Evolutionary conservation across 2,113 vertebrate genomes (phyloP).

Genomic region (Anser brachyrhynchus): DNA sequence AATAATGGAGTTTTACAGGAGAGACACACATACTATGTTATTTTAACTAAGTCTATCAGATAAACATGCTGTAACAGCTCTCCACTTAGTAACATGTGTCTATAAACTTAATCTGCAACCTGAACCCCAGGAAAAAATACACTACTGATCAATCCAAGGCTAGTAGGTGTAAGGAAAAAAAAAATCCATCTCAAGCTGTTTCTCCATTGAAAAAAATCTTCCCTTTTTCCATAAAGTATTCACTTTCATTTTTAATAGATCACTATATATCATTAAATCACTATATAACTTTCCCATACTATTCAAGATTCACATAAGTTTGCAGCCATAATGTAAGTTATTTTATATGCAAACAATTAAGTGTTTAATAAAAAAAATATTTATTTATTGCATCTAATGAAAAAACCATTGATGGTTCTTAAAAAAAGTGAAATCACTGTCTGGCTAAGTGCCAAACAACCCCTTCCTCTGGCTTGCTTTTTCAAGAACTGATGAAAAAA

Average conservation of each 20-base stretch:
- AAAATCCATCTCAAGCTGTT: neutral
- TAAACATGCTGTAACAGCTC: slow-evolving; percentile 56
- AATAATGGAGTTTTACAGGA: slow-evolving; percentile 14
- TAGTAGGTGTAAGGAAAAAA: neutral
- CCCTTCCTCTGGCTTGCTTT: neutral
- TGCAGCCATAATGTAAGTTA: neutral
- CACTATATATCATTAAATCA: slow-evolving; percentile 52
- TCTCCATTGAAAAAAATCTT: slow-evolving; percentile 2
- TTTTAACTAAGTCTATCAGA: slow-evolving; percentile 34
- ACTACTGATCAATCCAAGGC: slow-evolving; percentile 3
- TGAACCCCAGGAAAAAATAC: slow-evolving; percentile 17
- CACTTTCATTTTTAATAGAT: slow-evolving; percentile 12
- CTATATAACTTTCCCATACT: slow-evolving; percentile 50
- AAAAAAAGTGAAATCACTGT: neutral
- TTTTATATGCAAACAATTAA: slow-evolving; percentile 36
- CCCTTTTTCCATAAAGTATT: slow-evolving; percentile 29
- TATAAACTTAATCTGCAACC: slow-evolving; percentile 29
- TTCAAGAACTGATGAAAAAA: slow-evolving; percentile 46
- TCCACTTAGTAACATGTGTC: neutral
- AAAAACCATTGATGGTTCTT: slow-evolving; percentile 18
- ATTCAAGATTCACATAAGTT: slow-evolving; percentile 4
- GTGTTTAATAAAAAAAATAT: slow-evolving; percentile 48
- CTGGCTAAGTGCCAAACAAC: slow-evolving; percentile 44
- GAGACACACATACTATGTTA: neutral
- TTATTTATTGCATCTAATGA: slow-evolving; percentile 52